These are phyloP conservation scores for Aphrophora alni DNA, from an alignment of 2,888 invertebrate genomes.

Conservation along the genomic window DNA sequence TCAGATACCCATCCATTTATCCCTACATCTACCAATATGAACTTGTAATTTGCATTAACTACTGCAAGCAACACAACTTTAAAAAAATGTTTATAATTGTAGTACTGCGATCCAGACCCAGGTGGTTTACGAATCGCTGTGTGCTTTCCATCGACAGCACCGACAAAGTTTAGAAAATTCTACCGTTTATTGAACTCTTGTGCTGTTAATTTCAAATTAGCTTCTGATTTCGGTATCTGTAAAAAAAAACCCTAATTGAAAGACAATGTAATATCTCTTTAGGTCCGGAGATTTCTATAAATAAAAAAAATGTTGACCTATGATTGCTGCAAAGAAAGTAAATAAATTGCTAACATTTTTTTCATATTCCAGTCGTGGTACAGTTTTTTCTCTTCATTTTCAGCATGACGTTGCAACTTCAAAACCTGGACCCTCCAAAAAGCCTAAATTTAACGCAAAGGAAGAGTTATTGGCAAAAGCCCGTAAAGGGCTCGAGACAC, in stretches of 20 bases:
- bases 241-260: too few relatives aligned
- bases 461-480: slow-evolving; percentile 9
- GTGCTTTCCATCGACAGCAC: background rate
- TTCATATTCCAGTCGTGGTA: too few relatives aligned
- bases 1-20: slow-evolving; percentile 48
- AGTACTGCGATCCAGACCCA: background rate
- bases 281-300: too few relatives aligned
- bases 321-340: too few relatives aligned
- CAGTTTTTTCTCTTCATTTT: too few relatives aligned
- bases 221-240: too few relatives aligned
- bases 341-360: too few relatives aligned
- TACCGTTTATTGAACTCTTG: background rate
- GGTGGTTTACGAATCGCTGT: background rate
- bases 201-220: too few relatives aligned
- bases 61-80: slow-evolving; percentile 46
- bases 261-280: too few relatives aligned
- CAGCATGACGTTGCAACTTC: too few relatives aligned
- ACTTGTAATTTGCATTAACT: slow-evolving; percentile 46
- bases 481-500: slow-evolving; percentile 25
- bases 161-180: background rate
- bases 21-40: slow-evolving; percentile 48
- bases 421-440: slow-evolving; percentile 13
- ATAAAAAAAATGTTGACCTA: too few relatives aligned
- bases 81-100: background rate
- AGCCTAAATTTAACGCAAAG: background rate